Evolutionary conservation across 2,888 invertebrate genomes (phyloP).

Genomic region (Palloptera scutellata): DNA sequence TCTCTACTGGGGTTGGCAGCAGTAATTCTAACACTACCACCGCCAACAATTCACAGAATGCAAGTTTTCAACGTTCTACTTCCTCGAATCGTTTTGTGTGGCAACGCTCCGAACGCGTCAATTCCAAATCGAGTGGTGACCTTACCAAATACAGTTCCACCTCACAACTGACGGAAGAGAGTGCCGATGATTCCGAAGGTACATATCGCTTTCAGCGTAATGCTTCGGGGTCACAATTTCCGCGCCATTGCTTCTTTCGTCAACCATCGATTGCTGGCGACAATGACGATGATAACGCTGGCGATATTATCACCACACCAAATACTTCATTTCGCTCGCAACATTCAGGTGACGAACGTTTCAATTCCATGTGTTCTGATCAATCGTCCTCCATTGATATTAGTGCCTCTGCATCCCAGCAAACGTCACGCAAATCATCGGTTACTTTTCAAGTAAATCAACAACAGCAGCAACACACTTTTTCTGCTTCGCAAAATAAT

Average conservation of each 20-base stretch:
- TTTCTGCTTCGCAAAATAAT: slow-evolving; percentile 33
- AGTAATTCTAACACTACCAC: not conserved
- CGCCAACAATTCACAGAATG: slow-evolving; percentile 14
- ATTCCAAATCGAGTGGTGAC: slow-evolving; percentile 63
- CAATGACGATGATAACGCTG: slow-evolving; percentile 32
- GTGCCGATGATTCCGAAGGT: slow-evolving; percentile 37
- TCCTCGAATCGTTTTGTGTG: slow-evolving; percentile 41
- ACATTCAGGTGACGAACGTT: slow-evolving; percentile 38
- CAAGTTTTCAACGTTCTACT: slow-evolving; percentile 26
- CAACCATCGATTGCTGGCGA: slow-evolving; percentile 50
- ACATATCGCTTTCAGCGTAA: slow-evolving; percentile 58
- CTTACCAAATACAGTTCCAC: slow-evolving; percentile 60
- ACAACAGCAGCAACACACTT: not conserved
- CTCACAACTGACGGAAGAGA: slow-evolving; percentile 45
- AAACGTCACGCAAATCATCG: slow-evolving; percentile 60
- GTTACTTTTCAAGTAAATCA: slow-evolving; percentile 58
- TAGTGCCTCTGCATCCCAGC: slow-evolving; percentile 43
- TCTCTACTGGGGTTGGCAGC: slow-evolving; percentile 43
- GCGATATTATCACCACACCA: slow-evolving; percentile 31
- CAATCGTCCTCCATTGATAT: slow-evolving; percentile 54
- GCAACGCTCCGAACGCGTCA: slow-evolving; percentile 53
- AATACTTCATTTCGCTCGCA: slow-evolving; percentile 35
- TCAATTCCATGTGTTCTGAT: slow-evolving; percentile 53
- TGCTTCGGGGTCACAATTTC: slow-evolving; percentile 63
- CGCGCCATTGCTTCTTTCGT: slow-evolving; percentile 61